A percentile compares a stretch with the other conserved stretches of the same genome.
These are phyloP conservation scores for Crossaster papposus DNA, from an alignment of 53 echinoderm and acorn worm species.

Conservation along the genomic window DNA sequence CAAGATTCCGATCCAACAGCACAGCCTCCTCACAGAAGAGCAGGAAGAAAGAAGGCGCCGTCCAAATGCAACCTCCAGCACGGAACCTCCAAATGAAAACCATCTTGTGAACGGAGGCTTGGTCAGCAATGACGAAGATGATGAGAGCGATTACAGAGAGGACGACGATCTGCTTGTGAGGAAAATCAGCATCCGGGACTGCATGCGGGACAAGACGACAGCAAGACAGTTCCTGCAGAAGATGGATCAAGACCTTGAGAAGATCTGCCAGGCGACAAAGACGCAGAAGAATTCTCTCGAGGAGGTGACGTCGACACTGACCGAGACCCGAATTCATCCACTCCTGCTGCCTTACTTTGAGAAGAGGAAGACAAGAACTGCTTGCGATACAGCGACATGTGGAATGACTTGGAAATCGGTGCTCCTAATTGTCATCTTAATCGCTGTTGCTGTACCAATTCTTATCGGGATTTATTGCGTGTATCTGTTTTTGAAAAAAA, in stretches of 20 bases:
- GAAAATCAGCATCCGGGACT: conserved; percentile 85
- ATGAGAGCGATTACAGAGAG: conserved; percentile 57
- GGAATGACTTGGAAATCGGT: conserved; percentile 45
- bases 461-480: conserved; percentile 14
- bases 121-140: conserved; percentile 16
- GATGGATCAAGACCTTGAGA: conserved; percentile 92
- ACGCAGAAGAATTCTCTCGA: conserved; percentile 85
- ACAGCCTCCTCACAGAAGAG: conserved; percentile 79
- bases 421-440: conserved; percentile 1
- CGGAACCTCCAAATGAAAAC: neutral
- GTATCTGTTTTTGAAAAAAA: neutral
- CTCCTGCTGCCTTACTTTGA: conserved; percentile 64
- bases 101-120: conserved; percentile 29
- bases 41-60: conserved; percentile 71
- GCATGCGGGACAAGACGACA: conserved; percentile 77
- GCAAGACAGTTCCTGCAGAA: conserved; percentile 76
- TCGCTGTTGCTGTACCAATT: conserved; percentile 32
- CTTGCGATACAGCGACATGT: conserved; percentile 9
- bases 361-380: conserved; percentile 15
- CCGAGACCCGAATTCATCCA: conserved; percentile 82
- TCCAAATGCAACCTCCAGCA: neutral
- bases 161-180: conserved; percentile 80
- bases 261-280: conserved; percentile 77
- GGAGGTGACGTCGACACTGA: conserved; percentile 85
- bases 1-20: conserved; percentile 87